phyloP scores from a whole-genome alignment of 2,888 invertebrate species.

The Phania funesta region DNA sequence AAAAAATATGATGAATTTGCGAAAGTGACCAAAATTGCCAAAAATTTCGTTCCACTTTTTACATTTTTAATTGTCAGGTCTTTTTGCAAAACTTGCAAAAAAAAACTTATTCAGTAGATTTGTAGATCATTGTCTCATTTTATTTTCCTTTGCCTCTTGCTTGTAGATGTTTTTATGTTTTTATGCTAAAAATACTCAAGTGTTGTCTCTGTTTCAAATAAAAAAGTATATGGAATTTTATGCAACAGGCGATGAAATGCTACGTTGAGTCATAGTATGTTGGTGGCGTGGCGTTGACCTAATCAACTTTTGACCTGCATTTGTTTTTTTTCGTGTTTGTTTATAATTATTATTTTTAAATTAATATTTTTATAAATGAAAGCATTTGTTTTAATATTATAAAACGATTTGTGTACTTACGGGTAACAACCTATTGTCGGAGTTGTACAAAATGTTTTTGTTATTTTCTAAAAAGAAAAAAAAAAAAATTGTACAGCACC shows the following conservation, averaged over 20 bases:
- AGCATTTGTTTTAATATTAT: too few relatives aligned
- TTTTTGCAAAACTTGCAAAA: not conserved
- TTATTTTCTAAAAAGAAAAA: too few relatives aligned
- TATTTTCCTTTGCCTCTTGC: conserved; percentile 13
- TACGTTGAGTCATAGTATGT: not conserved
- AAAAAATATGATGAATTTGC: not conserved
- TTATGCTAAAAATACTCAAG: conserved; percentile 48
- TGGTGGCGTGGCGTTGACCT: conserved; percentile 61
- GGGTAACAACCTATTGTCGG: too few relatives aligned
- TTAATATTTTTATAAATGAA: not conserved
- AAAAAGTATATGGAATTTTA: conserved; percentile 35
- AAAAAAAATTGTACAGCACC: too few relatives aligned
- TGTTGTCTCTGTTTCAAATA: conserved; percentile 6
- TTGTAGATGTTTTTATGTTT: conserved; percentile 29
- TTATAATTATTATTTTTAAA: not conserved
- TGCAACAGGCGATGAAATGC: conserved; percentile 3
- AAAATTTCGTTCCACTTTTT: conserved; percentile 17
- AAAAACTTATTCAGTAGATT: conserved; percentile 42
- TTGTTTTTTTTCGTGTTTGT: conserved; percentile 19
- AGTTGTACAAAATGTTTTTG: too few relatives aligned
- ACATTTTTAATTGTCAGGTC: conserved; percentile 22
- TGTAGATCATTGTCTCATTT: conserved; percentile 52
- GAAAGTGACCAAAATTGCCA: not conserved
- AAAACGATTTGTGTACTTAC: too few relatives aligned
- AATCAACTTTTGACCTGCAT: conserved; percentile 69